Percentiles rank a stretch among this genome's conserved stretches.
These are phyloP conservation scores for Andrena bicolor DNA, from an alignment of 2,888 invertebrate species.

Conservation along the genomic window DNA sequence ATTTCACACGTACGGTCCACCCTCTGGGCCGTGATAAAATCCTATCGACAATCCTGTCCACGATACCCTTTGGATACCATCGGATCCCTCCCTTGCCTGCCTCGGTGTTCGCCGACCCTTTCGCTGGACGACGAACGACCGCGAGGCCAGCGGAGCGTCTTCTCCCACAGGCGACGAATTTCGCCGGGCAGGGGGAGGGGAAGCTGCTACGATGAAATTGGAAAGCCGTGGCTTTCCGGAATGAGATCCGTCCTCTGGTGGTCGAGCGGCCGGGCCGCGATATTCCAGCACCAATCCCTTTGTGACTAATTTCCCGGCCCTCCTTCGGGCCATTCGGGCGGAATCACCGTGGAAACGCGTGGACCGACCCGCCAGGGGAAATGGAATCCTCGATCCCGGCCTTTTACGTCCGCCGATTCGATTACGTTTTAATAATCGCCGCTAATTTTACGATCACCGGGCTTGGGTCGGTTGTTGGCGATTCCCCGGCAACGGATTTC, in stretches of 20 bases:
- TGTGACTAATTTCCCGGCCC: slow-evolving; percentile 57
- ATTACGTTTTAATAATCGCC: slow-evolving; percentile 28
- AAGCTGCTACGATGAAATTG: slow-evolving; percentile 42
- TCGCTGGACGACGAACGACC: slow-evolving; percentile 14
- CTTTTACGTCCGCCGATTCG: not conserved
- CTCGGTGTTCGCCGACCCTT: slow-evolving; percentile 8
- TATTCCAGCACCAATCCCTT: slow-evolving; percentile 43
- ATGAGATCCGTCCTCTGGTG: slow-evolving; percentile 37
- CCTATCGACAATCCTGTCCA: slow-evolving; percentile 50
- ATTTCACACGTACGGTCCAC: slow-evolving; percentile 44
- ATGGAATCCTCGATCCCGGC: slow-evolving; percentile 20
- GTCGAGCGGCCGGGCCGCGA: slow-evolving; percentile 23
- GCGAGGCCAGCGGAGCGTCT: slow-evolving; percentile 6
- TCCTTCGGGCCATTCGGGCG: slow-evolving; percentile 13
- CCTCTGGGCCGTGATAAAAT: slow-evolving; percentile 49
- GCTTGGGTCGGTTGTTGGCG: too few species aligned
- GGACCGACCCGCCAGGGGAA: slow-evolving; percentile 23
- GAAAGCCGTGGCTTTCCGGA: slow-evolving; percentile 56
- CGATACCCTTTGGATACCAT: slow-evolving; percentile 33
- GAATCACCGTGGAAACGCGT: slow-evolving; percentile 39
- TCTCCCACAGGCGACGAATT: slow-evolving; percentile 43
- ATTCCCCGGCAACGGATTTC: too few species aligned
- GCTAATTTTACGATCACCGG: slow-evolving; percentile 6
- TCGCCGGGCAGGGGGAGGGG: not conserved
- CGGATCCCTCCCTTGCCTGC: not conserved